These are phyloP conservation scores for Acipenser ruthenus DNA, from an alignment of 2,797 vertebrate genomes.

Conservation along the genomic window DNA sequence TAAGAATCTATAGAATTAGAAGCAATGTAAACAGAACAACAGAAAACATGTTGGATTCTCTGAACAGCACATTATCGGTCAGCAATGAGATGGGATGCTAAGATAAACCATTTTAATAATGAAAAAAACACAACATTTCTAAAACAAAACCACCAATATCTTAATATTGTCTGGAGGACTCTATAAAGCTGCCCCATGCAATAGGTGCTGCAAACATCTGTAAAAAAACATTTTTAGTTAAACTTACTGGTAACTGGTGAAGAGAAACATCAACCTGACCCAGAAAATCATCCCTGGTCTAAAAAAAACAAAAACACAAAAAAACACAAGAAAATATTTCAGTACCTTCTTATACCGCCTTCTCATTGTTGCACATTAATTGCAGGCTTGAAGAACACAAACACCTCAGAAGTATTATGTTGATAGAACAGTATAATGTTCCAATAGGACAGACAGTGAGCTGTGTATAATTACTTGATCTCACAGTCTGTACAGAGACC, in stretches of 20 bases:
- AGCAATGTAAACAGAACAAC: too few relatives aligned
- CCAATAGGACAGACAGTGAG: not conserved
- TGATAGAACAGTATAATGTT: not conserved
- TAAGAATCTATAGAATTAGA: not conserved
- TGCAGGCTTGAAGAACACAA: not conserved
- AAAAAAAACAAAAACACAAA: slow-evolving; percentile 24
- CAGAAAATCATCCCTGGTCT: slow-evolving; percentile 97
- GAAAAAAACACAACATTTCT: not conserved
- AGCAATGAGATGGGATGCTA: too few relatives aligned
- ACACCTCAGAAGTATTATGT: not conserved
- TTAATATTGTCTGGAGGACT: not conserved
- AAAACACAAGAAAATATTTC: slow-evolving; percentile 5
- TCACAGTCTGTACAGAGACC: too few relatives aligned
- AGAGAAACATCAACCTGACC: slow-evolving; percentile 95
- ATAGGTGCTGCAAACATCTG: not conserved
- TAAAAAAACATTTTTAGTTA: not conserved
- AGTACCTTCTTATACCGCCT: not conserved
- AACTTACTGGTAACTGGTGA: slow-evolving; percentile 81
- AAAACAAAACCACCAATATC: not conserved
- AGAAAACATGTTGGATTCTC: too few relatives aligned
- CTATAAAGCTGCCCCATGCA: too few relatives aligned
- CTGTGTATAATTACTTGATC: too few relatives aligned
- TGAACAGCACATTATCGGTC: too few relatives aligned
- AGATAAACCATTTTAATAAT: not conserved
- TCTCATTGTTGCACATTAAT: slow-evolving; percentile 2